A percentile compares a stretch with the other conserved stretches of the same genome.
phyloP scores from a whole-genome alignment of 2,888 invertebrate genomes.

The Drosophila stalkeri region DNA sequence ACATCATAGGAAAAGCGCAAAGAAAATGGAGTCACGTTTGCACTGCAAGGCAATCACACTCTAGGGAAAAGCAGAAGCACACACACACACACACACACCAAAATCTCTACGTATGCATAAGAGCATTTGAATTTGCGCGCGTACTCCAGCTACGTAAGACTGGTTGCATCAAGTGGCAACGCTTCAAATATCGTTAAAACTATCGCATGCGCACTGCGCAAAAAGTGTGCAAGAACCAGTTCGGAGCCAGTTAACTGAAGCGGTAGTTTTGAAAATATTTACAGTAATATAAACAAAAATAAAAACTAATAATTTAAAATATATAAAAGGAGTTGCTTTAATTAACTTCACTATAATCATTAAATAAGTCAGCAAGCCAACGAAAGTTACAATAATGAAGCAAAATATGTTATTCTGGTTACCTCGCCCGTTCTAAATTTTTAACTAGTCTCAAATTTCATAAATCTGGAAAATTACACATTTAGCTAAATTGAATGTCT shows the following conservation, averaged over 20 bases:
- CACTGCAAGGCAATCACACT: conserved; percentile 48
- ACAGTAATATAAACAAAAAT: too few relatives aligned
- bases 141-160: conserved; percentile 19
- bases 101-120: neutral
- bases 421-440: neutral
- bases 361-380: neutral
- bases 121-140: conserved; percentile 39
- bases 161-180: neutral
- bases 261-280: conserved; percentile 1
- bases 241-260: neutral
- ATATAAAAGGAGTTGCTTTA: neutral
- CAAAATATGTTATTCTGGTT: too few relatives aligned
- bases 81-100: neutral
- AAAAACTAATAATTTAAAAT: neutral
- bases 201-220: conserved; percentile 29
- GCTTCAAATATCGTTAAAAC: conserved; percentile 32
- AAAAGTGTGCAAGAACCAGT: neutral
- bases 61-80: conserved; percentile 33
- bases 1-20: conserved; percentile 41
- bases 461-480: conserved; percentile 2
- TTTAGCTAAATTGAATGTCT: conserved; percentile 16
- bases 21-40: conserved; percentile 71
- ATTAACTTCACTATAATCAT: neutral
- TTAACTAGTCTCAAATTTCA: neutral
- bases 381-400: neutral